Evolutionary conservation across 2,797 vertebrate species (phyloP), one percentile per base, ranked within the genome.

Genomic region (Pangasius macronema): DNA sequence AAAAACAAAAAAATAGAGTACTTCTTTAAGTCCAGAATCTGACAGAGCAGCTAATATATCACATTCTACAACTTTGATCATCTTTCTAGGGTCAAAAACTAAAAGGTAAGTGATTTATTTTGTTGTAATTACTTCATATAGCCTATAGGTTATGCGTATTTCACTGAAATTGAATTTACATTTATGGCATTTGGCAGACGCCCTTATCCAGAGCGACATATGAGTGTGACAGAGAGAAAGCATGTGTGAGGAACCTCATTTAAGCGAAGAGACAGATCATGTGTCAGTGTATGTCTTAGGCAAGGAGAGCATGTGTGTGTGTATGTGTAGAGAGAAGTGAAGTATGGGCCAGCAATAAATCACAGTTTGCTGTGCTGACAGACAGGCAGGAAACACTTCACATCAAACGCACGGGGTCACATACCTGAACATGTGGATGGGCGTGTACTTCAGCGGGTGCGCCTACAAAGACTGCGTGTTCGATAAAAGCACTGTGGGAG

Each of bases 231-330:
- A 67, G 85, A 49, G 13, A 59, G 72, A 68, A 65, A 53, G 82
- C 85, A 84, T 88, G 92, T 89, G 91, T 93, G 90, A 90, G 89
- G 89, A 92, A 92, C 7, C 86, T 86, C 83, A 73, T 72, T 82
- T 65, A 36, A 67, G 42, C 11, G n/a, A 39, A 63, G 7, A 76
- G 39, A 85, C 77, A 82, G 57, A 49, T 72, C 46, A 76, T 76
- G 70, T 76, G 86, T 75, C 80, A 53, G 68, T 39, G 39, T 70
- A 83, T 82, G 46, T 84, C 55, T 55, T 68, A 30, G 59, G 57
- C 4, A 67, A 53, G 57, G 22, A 83, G 51, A 46, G 72, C 24
- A 14, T 20, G 75, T 39, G 76, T 75, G 70, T 75, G 77, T 42
- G 70, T 51, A 63, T 79, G 63, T 61, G 59, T 59, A 24, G 3